These are phyloP conservation scores for Leptoclinus maculatus DNA, from an alignment of 2,797 vertebrate genomes.

Conservation along the genomic window DNA sequence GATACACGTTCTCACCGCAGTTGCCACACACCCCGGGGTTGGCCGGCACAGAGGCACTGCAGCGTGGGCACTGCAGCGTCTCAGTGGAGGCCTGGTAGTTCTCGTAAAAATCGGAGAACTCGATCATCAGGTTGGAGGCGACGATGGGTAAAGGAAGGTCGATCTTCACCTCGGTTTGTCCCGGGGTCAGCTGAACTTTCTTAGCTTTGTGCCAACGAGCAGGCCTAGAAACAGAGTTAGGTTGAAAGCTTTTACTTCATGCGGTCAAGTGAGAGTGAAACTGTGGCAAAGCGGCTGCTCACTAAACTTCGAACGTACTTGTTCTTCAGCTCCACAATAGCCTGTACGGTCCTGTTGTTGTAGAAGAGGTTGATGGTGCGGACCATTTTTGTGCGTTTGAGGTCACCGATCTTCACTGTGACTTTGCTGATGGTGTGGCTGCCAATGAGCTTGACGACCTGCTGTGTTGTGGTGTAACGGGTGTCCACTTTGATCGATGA, in stretches of 20 bases:
- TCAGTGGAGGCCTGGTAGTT: conserved; percentile 99
- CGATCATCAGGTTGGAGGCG: conserved; percentile 98
- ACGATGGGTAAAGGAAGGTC: conserved; percentile 97
- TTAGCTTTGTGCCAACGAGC: conserved; percentile 99
- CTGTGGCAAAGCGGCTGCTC: neutral
- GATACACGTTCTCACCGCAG: conserved; percentile 98
- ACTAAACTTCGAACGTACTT: conserved; percentile 84
- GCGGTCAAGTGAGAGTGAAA: neutral
- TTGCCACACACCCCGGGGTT: conserved; percentile 99
- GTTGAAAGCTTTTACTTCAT: neutral
- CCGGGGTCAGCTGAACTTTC: conserved; percentile 96
- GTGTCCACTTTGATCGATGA: conserved; percentile 99
- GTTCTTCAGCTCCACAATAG: conserved; percentile 98
- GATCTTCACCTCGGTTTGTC: conserved; percentile 98
- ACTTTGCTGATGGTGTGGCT: conserved; percentile 99
- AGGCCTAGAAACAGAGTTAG: conserved; percentile 81
- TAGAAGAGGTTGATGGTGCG: conserved; percentile 98
- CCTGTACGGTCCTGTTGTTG: conserved; percentile 98
- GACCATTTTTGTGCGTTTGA: conserved; percentile 99
- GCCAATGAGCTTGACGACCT: conserved; percentile 98
- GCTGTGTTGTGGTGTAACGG: conserved; percentile 98
- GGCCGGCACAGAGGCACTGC: conserved; percentile 96
- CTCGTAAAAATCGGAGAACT: conserved; percentile 98
- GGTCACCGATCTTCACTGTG: conserved; percentile 97
- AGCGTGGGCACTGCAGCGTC: conserved; percentile 97